Base-by-base conservation (phyloP, 2,113 vertebrate genomes). In the Enhydra lutris region DNA sequence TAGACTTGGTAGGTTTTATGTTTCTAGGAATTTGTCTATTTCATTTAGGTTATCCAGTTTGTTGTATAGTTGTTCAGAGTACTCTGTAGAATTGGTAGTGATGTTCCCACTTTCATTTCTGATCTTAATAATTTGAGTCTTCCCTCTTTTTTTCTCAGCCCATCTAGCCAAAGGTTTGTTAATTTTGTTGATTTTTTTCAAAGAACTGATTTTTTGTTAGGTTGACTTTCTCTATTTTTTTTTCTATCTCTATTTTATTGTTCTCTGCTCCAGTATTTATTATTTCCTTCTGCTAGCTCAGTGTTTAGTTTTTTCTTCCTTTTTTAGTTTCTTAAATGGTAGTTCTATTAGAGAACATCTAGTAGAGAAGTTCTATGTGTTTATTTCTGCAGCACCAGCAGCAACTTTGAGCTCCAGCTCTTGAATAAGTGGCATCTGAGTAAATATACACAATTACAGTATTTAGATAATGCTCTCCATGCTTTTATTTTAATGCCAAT, bases 321-420 rank as follows among this genome's bases (percentile, higher is more conserved):
- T 45, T 45, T 29, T 24, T 29, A 29, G 24, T 29, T 45, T 14
- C 73, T 45, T 74, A 74, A 74, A 74, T 45, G 42, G 39, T 74
- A 74, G 57, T 59, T 61, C 59, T 61, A 26, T 24, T 61, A 99
- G 96, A 0, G 99, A 99, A 50, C 98, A 98, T 95, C 99, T 98
- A 88, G 57, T 26, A 99, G 96, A 0, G 99, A 99, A 50, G 98
- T 98, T 95, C 99, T 98, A 88, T 99, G 99, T 97, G 65, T 99
- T 99, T 87, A 99, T 98, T 98, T 99, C 99, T 98, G 99, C 99
- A 98, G 98, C 99, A 65, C 99, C 98, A 95, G 99, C 99, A 45
- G 99, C 98, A 52, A 99, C 99, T 98, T 99, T 99, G 79, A 99
- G 99, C 93, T 99, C 99, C 94, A 99, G 98, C 97, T 99, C 99